Evolutionary conservation across 2,797 vertebrate genomes (phyloP).

Genomic region (Acipenser ruthenus): DNA sequence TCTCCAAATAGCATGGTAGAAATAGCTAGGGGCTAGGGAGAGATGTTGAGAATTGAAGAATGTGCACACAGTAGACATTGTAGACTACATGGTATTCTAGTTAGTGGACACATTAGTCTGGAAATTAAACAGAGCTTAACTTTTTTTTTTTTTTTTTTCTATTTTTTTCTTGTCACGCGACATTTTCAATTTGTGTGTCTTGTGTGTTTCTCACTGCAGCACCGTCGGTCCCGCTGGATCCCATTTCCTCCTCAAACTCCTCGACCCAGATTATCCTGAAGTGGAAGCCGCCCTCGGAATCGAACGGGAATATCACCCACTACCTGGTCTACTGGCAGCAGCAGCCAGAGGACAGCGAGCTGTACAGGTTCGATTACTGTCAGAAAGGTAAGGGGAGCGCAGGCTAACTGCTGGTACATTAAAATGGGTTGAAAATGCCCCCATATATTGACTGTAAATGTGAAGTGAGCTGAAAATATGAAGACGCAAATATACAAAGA

Average conservation of each 20-base stretch:
- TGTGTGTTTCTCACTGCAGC: conserved; percentile 43
- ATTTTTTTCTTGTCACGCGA: not conserved
- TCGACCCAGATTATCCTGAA: conserved; percentile 91
- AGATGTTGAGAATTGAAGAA: no score
- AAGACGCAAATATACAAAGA: no score
- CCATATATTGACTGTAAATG: no score
- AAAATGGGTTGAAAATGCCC: not conserved
- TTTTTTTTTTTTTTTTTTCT: not conserved
- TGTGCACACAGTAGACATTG: no score
- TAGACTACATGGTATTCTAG: not conserved
- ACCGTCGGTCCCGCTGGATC: conserved; percentile 85
- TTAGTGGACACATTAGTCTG: not conserved
- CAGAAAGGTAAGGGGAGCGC: conserved; percentile 69
- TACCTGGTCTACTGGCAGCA: conserved; percentile 84
- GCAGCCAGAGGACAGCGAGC: conserved; percentile 80
- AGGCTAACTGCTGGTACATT: not conserved
- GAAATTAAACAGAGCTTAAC: not conserved
- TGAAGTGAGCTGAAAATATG: no score
- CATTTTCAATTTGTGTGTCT: no score
- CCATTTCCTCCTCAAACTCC: conserved; percentile 85
- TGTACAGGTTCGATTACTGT: conserved; percentile 88
- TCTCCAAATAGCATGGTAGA: no score
- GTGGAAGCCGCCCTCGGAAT: conserved; percentile 87
- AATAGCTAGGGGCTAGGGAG: no score
- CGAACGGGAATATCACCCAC: conserved; percentile 94